Evolutionary conservation across 2,888 invertebrate species (phyloP).

Genomic region (Spisula subtruncata): DNA sequence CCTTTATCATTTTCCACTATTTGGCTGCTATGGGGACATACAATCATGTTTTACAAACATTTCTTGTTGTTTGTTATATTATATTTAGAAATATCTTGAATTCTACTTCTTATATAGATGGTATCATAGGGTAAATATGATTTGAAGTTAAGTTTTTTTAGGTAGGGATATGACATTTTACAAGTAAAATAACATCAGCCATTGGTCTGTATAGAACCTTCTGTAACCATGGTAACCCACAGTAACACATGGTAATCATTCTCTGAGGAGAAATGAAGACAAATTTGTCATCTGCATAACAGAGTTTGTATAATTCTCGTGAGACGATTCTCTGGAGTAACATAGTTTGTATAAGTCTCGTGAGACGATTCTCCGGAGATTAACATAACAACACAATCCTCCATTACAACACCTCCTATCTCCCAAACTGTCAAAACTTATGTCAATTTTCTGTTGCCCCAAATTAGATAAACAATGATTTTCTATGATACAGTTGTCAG

Average conservation of each 20-base stretch:
- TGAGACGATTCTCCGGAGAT: background rate
- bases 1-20: no score
- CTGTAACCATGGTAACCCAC: no score
- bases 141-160: background rate
- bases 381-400: background rate
- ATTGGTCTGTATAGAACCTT: background rate
- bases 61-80: no score
- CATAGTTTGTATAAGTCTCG: background rate
- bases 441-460: constrained; percentile 8
- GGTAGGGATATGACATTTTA: background rate
- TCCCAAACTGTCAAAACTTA: background rate
- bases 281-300: background rate
- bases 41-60: no score
- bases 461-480: constrained; percentile 19
- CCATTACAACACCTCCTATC: background rate
- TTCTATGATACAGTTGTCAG: background rate
- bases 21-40: no score
- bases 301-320: no score
- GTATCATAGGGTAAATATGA: no score
- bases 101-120: no score
- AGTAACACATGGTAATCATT: background rate
- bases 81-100: no score
- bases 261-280: background rate
- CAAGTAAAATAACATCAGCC: background rate
- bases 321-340: no score